Evolutionary conservation across 2,113 vertebrate species (phyloP).

Genomic region (Acanthisitta chloris): DNA sequence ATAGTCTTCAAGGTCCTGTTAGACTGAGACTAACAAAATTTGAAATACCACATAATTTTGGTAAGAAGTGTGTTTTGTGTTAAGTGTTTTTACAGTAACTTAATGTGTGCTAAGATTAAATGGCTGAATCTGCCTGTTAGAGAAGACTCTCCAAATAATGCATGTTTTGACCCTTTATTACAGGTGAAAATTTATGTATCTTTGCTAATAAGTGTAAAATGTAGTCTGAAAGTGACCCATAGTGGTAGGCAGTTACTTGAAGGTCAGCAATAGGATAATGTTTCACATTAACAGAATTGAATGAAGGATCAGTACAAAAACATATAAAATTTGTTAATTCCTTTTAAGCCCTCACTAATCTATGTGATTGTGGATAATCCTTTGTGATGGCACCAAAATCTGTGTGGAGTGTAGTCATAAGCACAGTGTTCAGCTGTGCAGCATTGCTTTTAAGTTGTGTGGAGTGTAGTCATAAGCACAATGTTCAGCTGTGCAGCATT

Average conservation of each 20-base stretch:
- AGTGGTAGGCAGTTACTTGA: not conserved
- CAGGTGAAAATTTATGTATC: not conserved
- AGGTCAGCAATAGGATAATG: not conserved
- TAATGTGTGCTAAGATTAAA: not conserved
- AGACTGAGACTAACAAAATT: not conserved
- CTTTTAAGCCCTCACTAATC: conserved; percentile 44
- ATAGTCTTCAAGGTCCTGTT: not conserved
- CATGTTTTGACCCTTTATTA: not conserved
- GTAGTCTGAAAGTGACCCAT: not conserved
- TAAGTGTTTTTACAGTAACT: not conserved
- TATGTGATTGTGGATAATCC: conserved; percentile 26
- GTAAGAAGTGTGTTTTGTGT: not conserved
- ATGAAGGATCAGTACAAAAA: conserved; percentile 31
- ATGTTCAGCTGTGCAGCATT: not conserved
- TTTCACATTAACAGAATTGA: conserved; percentile 49
- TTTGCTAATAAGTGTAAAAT: not conserved
- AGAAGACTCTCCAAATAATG: not conserved
- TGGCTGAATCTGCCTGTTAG: not conserved
- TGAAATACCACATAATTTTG: not conserved
- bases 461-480: not conserved
- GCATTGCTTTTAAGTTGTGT: not conserved
- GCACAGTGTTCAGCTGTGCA: not conserved
- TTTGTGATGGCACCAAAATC: not conserved
- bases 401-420: not conserved
- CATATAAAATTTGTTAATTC: conserved; percentile 48